Conservation (phyloP, 1,140 invertebrate genomes). For the Sitobion miscanthi region DNA sequence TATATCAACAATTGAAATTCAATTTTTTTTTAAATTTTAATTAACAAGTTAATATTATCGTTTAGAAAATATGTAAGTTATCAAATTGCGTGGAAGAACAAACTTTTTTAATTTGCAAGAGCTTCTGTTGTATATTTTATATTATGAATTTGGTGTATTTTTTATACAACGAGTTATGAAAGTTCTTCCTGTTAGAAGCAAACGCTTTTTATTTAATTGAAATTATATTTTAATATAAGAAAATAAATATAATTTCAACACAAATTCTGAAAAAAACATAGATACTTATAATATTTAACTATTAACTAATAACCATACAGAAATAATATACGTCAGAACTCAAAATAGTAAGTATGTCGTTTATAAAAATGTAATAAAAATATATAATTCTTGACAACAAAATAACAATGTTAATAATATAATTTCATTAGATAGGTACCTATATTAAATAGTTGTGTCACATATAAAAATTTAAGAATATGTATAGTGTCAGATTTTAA, state of each 20-base stretch:
- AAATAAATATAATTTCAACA: not conserved
- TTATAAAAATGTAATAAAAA: not conserved
- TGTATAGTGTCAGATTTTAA: not conserved
- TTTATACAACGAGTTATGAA: slow-evolving; percentile 6
- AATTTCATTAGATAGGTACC: not conserved
- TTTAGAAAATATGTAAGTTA: slow-evolving; percentile 39
- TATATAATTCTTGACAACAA: not conserved
- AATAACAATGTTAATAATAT: not conserved
- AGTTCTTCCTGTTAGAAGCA: not conserved
- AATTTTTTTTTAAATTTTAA: slow-evolving; percentile 22
- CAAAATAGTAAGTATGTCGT: not conserved
- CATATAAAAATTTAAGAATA: too few relatives aligned
- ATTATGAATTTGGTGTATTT: slow-evolving; percentile 28
- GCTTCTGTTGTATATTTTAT: slow-evolving; percentile 7
- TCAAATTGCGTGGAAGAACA: not conserved
- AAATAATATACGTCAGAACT: not conserved
- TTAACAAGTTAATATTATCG: slow-evolving; percentile 24
- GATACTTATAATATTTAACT: not conserved
- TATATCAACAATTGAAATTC: slow-evolving; percentile 18
- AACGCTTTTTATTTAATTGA: slow-evolving; percentile 25
- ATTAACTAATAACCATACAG: not conserved
- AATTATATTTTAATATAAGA: not conserved
- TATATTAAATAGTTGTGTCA: not conserved
- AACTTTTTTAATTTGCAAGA: slow-evolving; percentile 43
- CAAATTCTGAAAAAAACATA: not conserved